A percentile compares a stretch with the other conserved stretches of the same genome.
Evolutionary conservation across 2,888 invertebrate genomes (phyloP).

Genomic region (Drosophila leonis): DNA sequence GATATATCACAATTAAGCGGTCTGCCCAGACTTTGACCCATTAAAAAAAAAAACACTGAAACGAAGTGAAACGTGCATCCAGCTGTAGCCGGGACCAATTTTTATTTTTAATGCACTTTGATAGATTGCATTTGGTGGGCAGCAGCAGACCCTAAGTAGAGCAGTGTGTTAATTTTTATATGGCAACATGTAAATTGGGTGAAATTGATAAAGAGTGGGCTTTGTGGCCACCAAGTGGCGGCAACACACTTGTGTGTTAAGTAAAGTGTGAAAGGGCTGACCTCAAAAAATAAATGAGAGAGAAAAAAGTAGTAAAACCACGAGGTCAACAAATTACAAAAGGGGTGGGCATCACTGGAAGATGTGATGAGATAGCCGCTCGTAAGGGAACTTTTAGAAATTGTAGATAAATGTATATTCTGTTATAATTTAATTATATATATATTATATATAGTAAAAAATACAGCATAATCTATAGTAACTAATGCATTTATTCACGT

Average conservation of each 20-base stretch:
- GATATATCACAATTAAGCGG: constrained; percentile 77
- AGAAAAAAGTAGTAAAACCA: neutral
- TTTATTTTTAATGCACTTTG: constrained; percentile 70
- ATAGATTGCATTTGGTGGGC: constrained; percentile 72
- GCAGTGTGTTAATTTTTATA: constrained; percentile 65
- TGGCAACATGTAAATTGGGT: constrained; percentile 68
- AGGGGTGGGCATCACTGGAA: neutral
- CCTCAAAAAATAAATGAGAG: constrained; percentile 32
- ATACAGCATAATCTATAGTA: too few relatives aligned
- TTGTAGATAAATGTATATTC: neutral
- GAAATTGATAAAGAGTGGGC: constrained; percentile 46
- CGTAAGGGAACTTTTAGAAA: neutral
- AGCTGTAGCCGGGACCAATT: constrained; percentile 27
- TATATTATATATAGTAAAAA: neutral
- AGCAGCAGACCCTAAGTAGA: constrained; percentile 42
- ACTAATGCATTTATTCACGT: too few relatives aligned
- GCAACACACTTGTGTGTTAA: constrained; percentile 13
- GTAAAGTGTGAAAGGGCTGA: constrained; percentile 69
- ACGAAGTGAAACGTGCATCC: constrained; percentile 33
- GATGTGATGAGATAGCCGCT: neutral
- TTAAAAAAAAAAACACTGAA: constrained; percentile 41
- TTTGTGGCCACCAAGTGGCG: constrained; percentile 29
- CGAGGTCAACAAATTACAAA: neutral
- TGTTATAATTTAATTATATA: neutral
- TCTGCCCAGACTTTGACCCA: constrained; percentile 66